Conservation (phyloP, 1,140 invertebrate species). For the Lordiphosa collinella region DNA sequence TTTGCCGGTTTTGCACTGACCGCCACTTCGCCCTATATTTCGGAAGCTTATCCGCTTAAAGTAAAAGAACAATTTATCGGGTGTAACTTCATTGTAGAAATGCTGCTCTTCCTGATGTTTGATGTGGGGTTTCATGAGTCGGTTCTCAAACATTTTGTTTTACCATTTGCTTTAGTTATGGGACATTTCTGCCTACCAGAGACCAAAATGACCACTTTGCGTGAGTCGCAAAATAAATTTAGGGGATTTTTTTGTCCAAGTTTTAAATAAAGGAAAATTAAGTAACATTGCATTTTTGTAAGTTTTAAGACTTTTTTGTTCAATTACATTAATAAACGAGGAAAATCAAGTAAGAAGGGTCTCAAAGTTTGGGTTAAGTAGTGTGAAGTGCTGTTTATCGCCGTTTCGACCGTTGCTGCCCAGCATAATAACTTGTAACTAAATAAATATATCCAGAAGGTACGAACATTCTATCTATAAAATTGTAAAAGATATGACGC, state of each 20-base stretch:
- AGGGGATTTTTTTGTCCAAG: constrained; percentile 13
- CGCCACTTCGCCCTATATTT: constrained; percentile 29
- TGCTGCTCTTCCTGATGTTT: constrained; percentile 28
- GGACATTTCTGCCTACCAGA: constrained; percentile 44
- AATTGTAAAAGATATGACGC: no score
- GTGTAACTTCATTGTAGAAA: constrained; percentile 40
- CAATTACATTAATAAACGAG: no score
- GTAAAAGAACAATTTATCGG: constrained; percentile 51
- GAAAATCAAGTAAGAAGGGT: no score
- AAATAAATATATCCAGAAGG: no score
- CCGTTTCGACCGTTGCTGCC: no score
- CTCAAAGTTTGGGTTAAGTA: no score
- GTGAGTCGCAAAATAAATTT: constrained; percentile 50
- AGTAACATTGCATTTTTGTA: no score
- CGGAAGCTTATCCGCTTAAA: constrained; percentile 46
- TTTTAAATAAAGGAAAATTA: no score
- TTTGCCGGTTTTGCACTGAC: constrained; percentile 42
- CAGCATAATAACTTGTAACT: no score
- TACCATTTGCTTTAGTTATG: constrained; percentile 17
- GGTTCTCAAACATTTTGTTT: constrained; percentile 31
- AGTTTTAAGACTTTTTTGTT: no score
- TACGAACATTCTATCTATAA: no score
- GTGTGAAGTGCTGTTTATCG: no score
- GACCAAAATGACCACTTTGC: constrained; percentile 40
- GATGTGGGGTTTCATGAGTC: constrained; percentile 8